Conservation (phyloP, 1,140 invertebrate genomes). For the silkworm (Bombyx mori) region DNA sequence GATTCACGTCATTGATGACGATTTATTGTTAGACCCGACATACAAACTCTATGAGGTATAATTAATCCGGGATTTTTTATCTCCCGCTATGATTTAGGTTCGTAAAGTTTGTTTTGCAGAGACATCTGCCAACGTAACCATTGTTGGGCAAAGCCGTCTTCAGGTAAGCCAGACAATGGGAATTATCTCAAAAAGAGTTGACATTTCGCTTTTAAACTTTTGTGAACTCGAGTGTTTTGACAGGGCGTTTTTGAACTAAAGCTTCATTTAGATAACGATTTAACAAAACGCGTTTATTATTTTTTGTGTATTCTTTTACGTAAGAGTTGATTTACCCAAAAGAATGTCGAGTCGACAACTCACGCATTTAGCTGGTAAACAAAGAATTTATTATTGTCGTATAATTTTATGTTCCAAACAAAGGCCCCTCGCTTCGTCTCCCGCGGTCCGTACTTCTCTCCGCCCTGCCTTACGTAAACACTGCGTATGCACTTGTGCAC, state of each 20-base stretch:
- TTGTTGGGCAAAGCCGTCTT: conserved; percentile 45
- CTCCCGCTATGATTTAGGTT: conserved; percentile 43
- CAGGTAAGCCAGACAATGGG: conserved; percentile 61
- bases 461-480: conserved; percentile 18
- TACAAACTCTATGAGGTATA: conserved; percentile 47
- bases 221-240: conserved; percentile 58
- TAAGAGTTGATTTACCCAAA: conserved; percentile 20
- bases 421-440: conserved; percentile 18
- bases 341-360: conserved; percentile 26
- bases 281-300: conserved; percentile 18
- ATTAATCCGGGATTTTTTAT: conserved; percentile 64
- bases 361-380: conserved; percentile 51
- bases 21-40: conserved; percentile 55
- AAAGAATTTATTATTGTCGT: conserved; percentile 66
- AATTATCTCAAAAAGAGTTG: conserved; percentile 62
- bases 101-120: conserved; percentile 61
- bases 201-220: conserved; percentile 54
- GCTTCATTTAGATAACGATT: conserved; percentile 17
- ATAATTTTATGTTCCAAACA: conserved; percentile 70
- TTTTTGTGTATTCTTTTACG: conserved; percentile 1
- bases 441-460: conserved; percentile 12
- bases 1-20: conserved; percentile 64
- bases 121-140: conserved; percentile 57
- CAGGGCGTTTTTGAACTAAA: conserved; percentile 41
- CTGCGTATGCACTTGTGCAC: conserved; percentile 51